Evolutionary conservation across 2,888 invertebrate species (phyloP).

Genomic region (Cephus pulcher): DNA sequence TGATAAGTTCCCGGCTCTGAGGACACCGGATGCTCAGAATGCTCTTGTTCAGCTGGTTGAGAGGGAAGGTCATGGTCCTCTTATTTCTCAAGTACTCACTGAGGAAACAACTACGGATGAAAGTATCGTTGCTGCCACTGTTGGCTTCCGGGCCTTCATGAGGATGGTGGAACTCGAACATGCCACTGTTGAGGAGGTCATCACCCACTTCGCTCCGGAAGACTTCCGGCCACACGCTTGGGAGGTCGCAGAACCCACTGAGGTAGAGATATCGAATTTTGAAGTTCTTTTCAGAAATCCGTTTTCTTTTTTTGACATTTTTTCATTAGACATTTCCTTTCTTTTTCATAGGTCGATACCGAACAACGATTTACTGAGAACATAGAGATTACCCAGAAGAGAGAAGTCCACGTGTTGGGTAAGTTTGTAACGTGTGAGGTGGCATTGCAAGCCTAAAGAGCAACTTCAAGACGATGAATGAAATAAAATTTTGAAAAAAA

Average conservation of each 20-base stretch:
- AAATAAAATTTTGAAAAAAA: background rate
- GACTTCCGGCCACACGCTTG: slow-evolving; percentile 86
- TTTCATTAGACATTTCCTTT: slow-evolving; percentile 9
- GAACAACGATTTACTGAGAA: slow-evolving; percentile 64
- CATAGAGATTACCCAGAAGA: slow-evolving; percentile 65
- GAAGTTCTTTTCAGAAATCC: background rate
- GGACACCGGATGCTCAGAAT: slow-evolving; percentile 85
- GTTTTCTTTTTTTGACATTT: background rate
- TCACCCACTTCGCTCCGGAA: slow-evolving; percentile 84
- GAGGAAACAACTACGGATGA: slow-evolving; percentile 85
- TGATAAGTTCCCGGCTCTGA: slow-evolving; percentile 82
- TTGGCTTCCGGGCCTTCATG: slow-evolving; percentile 87
- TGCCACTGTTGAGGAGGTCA: slow-evolving; percentile 85
- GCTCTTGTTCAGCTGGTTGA: slow-evolving; percentile 88
- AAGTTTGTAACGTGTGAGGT: slow-evolving; percentile 61
- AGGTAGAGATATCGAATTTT: slow-evolving; percentile 66
- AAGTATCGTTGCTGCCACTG: slow-evolving; percentile 80
- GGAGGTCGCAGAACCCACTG: slow-evolving; percentile 79
- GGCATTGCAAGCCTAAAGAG: slow-evolving; percentile 11
- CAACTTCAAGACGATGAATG: background rate
- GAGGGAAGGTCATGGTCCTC: slow-evolving; percentile 82
- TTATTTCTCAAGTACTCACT: slow-evolving; percentile 84
- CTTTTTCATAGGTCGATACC: slow-evolving; percentile 54
- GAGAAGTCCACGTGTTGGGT: slow-evolving; percentile 67
- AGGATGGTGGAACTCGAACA: slow-evolving; percentile 86